Conservation (phyloP, 1,140 invertebrate species). For the Spodoptera litura region DNA sequence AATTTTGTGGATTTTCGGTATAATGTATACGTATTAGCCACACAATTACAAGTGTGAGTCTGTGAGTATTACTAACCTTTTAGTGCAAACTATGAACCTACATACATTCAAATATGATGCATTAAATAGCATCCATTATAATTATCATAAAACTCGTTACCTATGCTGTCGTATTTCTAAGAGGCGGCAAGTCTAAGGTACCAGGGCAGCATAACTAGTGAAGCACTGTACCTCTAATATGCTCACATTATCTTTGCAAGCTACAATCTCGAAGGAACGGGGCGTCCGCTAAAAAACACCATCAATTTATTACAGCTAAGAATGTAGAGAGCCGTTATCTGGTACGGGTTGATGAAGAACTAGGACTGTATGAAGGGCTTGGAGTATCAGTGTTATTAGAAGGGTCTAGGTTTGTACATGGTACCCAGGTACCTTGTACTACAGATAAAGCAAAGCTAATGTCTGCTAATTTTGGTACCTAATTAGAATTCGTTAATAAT, state of each 20-base stretch:
- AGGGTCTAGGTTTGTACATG: neutral
- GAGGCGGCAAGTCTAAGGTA: neutral
- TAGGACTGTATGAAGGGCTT: conserved; percentile 3
- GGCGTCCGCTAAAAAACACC: conserved; percentile 45
- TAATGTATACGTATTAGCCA: too few species aligned
- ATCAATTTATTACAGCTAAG: conserved; percentile 67
- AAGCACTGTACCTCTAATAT: conserved; percentile 16
- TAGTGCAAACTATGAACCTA: too few species aligned
- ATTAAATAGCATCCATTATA: too few species aligned
- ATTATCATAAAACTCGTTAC: too few species aligned
- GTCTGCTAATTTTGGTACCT: too few species aligned
- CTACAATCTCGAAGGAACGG: conserved; percentile 34
- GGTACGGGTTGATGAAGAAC: conserved; percentile 8
- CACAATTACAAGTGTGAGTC: too few species aligned
- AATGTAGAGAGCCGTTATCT: conserved; percentile 58
- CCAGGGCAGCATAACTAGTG: conserved; percentile 9
- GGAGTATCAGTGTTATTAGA: conserved; percentile 1
- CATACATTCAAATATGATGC: too few species aligned
- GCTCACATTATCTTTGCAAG: conserved; percentile 27
- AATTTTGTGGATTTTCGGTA: too few species aligned
- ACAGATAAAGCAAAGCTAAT: too few species aligned
- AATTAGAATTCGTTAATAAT: too few species aligned
- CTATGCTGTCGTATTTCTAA: neutral
- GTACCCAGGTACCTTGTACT: neutral
- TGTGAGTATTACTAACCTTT: too few species aligned